Evolutionary conservation across 2,113 vertebrate genomes (phyloP).

Genomic region (Apus apus): DNA sequence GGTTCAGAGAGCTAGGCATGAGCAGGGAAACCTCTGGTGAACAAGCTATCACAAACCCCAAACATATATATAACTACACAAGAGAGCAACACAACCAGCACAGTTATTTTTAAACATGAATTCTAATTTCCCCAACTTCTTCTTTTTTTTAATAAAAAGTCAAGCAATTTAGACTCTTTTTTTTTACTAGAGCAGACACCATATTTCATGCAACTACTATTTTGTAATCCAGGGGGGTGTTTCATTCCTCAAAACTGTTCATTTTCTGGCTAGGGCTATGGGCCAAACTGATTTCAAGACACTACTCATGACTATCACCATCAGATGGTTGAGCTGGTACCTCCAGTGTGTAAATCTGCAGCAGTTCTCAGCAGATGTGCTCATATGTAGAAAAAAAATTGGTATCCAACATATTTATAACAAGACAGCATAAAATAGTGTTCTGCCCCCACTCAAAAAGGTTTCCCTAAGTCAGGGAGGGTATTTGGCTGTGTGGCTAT

Average conservation of each 20-base stretch:
- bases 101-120: neutral
- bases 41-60: neutral
- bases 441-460: neutral
- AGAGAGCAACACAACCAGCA: neutral
- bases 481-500: neutral
- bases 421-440: neutral
- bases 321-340: neutral
- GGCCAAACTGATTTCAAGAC: neutral
- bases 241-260: neutral
- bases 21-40: neutral
- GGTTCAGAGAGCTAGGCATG: neutral
- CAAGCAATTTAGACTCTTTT: neutral
- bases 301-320: neutral
- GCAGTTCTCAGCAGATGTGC: neutral
- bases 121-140: neutral
- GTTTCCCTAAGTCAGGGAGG: neutral
- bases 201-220: neutral
- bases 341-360: neutral
- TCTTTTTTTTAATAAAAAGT: neutral
- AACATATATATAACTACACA: neutral
- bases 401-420: neutral
- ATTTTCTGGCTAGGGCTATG: neutral
- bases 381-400: neutral
- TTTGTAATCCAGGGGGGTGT: neutral
- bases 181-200: neutral